A percentile compares a stretch with the other conserved stretches of the same genome.
Conservation (phyloP, 1,140 invertebrate species). For the Antheraea mylitta region DNA sequence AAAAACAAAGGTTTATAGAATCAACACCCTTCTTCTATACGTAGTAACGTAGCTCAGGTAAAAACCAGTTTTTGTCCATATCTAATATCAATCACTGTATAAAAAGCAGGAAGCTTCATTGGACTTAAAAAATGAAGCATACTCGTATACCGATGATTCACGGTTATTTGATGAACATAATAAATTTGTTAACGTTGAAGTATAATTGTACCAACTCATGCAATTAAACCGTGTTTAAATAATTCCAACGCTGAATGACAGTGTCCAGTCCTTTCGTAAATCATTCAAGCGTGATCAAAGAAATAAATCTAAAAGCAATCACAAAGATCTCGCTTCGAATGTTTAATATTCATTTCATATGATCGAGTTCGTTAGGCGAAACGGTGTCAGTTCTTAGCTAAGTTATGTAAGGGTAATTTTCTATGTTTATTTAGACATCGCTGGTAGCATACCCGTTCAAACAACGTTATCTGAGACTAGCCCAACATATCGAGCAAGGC, state of each 20-base stretch:
- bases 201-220: slow-evolving; percentile 17
- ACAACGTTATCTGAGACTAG: slow-evolving; percentile 55
- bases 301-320: slow-evolving; percentile 5
- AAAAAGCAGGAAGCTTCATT: slow-evolving; percentile 22
- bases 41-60: slow-evolving; percentile 16
- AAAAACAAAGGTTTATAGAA: neutral
- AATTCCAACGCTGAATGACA: too few species aligned
- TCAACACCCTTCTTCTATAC: slow-evolving; percentile 13
- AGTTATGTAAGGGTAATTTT: slow-evolving; percentile 27
- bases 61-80: slow-evolving; percentile 23
- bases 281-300: neutral
- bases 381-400: slow-evolving; percentile 22
- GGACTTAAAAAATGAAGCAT: slow-evolving; percentile 20
- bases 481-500: slow-evolving; percentile 43
- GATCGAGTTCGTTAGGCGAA: slow-evolving; percentile 15
- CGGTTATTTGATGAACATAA: slow-evolving; percentile 18
- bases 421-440: slow-evolving; percentile 23
- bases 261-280: neutral
- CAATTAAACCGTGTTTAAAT: slow-evolving; percentile 11
- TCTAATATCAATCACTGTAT: slow-evolving; percentile 27
- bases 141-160: slow-evolving; percentile 18
- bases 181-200: slow-evolving; percentile 13
- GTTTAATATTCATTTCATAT: slow-evolving; percentile 8
- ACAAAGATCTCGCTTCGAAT: slow-evolving; percentile 1
- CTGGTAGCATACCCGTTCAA: slow-evolving; percentile 36